phyloP scores from a whole-genome alignment of 2,113 vertebrate genomes.

The Amazona guildingii region DNA sequence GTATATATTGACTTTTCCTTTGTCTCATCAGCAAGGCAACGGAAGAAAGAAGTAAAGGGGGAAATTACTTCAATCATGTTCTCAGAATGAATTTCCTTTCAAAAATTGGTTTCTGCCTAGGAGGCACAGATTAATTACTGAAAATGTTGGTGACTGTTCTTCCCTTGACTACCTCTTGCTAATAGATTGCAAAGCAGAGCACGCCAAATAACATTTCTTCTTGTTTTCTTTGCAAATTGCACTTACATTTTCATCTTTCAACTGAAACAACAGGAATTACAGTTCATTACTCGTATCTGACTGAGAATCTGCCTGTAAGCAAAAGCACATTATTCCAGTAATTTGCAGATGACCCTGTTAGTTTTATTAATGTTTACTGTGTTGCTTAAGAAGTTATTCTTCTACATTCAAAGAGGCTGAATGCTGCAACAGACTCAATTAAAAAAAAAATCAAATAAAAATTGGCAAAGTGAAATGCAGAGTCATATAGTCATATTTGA shows the following conservation, averaged over 20 bases:
- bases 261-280: slow-evolving; percentile 23
- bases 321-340: slow-evolving; percentile 35
- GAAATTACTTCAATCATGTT: slow-evolving; percentile 5
- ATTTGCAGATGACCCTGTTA: slow-evolving; percentile 42
- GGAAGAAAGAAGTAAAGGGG: not conserved
- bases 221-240: slow-evolving; percentile 19
- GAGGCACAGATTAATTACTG: slow-evolving; percentile 35
- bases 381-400: not conserved
- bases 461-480: not conserved
- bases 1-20: not conserved
- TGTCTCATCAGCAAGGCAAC: not conserved
- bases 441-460: not conserved
- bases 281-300: slow-evolving; percentile 42
- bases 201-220: not conserved
- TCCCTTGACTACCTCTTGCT: not conserved
- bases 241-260: slow-evolving; percentile 39
- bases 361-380: not conserved
- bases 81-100: slow-evolving; percentile 41
- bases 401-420: not conserved
- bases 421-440: not conserved
- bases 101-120: slow-evolving; percentile 18
- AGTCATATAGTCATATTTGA: not conserved
- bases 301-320: slow-evolving; percentile 53
- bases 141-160: not conserved
- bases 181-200: not conserved